phyloP scores from a whole-genome alignment of 1,140 invertebrate species.

The Metopolophium dirhodum region DNA sequence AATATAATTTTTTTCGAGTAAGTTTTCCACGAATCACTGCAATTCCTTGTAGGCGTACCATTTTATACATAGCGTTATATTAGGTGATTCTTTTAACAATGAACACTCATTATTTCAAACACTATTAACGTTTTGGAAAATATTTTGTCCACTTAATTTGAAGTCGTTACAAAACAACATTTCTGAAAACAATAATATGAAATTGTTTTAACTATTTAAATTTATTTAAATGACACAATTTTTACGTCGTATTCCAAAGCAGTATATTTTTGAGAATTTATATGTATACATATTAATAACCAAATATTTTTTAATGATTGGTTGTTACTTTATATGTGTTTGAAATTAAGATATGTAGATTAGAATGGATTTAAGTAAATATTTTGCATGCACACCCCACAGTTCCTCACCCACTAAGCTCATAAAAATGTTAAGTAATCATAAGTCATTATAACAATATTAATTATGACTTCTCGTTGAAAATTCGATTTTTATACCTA shows the following conservation, averaged over 20 bases:
- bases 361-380: neutral
- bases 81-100: neutral
- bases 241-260: neutral
- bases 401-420: too few relatives aligned
- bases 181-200: neutral
- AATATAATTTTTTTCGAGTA: neutral
- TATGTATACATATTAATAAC: neutral
- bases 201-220: too few relatives aligned
- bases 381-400: too few relatives aligned
- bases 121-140: neutral
- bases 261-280: neutral
- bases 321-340: neutral
- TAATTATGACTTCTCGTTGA: neutral
- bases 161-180: neutral
- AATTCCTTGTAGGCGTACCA: neutral
- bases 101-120: neutral
- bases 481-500: neutral
- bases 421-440: too few relatives aligned
- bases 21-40: neutral
- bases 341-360: neutral
- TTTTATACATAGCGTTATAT: neutral
- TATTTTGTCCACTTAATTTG: neutral
- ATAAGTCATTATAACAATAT: too few relatives aligned
- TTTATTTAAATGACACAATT: neutral
- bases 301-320: too few relatives aligned